Percentiles rank a stretch among this genome's conserved stretches.
phyloP scores from a whole-genome alignment of 53 echinoderm and acorn worm genomes.

The Apostichopus leukothele region DNA sequence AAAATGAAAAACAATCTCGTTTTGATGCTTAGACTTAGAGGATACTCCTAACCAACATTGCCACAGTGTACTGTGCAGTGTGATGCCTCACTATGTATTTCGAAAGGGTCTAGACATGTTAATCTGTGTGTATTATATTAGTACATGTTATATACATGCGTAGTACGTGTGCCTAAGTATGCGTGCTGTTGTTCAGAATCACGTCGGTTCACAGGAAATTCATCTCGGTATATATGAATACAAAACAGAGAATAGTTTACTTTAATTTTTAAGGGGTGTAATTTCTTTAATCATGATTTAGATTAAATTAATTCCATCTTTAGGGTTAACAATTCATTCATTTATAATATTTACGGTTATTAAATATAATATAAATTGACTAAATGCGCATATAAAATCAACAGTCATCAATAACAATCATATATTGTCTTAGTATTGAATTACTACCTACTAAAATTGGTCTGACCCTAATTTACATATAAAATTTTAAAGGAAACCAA shows the following conservation, averaged over 20 bases:
- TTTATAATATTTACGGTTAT: too few species aligned
- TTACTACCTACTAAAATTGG: not conserved
- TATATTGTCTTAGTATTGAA: too few species aligned
- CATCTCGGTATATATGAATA: not conserved
- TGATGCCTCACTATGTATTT: not conserved
- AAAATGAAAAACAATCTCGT: not conserved
- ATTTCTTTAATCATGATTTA: too few species aligned
- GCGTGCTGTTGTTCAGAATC: not conserved
- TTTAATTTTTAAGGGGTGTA: not conserved
- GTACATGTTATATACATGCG: not conserved
- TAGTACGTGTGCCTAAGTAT: too few species aligned
- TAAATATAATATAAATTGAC: too few species aligned
- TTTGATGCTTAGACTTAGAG: not conserved
- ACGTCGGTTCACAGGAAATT: slow-evolving; percentile 7
- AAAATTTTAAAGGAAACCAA: slow-evolving; percentile 29
- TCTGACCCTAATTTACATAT: slow-evolving; percentile 9
- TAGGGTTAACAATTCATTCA: too few species aligned
- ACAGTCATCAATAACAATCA: too few species aligned
- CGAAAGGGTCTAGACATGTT: not conserved
- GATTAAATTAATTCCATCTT: too few species aligned
- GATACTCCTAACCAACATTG: not conserved
- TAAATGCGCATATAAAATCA: too few species aligned
- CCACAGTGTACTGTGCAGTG: not conserved
- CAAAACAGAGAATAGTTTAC: not conserved
- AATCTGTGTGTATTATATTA: not conserved